Base-by-base conservation (phyloP, 2,797 vertebrate species). In the Spinibarbus caldwelli region DNA sequence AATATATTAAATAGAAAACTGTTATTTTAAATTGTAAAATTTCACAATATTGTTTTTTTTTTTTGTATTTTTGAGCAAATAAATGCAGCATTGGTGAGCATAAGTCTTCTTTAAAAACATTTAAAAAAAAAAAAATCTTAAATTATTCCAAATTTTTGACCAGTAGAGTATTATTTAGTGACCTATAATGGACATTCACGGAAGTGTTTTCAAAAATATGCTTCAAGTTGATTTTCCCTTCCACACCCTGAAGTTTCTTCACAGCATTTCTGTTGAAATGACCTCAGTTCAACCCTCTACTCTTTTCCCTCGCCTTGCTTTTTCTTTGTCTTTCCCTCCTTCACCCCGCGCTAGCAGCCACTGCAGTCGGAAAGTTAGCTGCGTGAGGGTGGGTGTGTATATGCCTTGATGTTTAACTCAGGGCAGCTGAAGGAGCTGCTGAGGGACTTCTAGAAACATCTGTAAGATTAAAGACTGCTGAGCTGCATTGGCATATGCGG, bases 381-480 rank as follows among this genome's bases (percentile, higher is more conserved):
- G 73, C 36, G 23, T 76, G 82, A 12, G 82, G 71, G 64, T 76
- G 84, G 38, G 78, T 77, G 57, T 80, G 52, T 64, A 10, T 78
- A 62, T 41, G 68, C 57, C 84, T 86, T 89, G 76, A 87, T 86
- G 87, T 90, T 83, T 85, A 87, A 85, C 88, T 85, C 79, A 43
- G 86, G 85, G 79, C 85, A 66, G 79, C 84, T 86, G 83, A 87
- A 82, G 84, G 82, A 82, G 79, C 85, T 49, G 79, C 84, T 86
- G 83, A 87, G 86, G 84, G 82, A 82, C 71, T 86, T 87, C 82
- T 64, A 68, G 59, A 59, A 68, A 80, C 77, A 83, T 87, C 72
- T 90, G 85, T 87, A 86, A 88, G 87, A 88, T 90, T 84, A 90
- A 89, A 90, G 86, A 90, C 79, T 70, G 87, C 83, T 86, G 86